Evolutionary conservation across 2,888 invertebrate genomes (phyloP).

Genomic region (Zaprionus lineosus): DNA sequence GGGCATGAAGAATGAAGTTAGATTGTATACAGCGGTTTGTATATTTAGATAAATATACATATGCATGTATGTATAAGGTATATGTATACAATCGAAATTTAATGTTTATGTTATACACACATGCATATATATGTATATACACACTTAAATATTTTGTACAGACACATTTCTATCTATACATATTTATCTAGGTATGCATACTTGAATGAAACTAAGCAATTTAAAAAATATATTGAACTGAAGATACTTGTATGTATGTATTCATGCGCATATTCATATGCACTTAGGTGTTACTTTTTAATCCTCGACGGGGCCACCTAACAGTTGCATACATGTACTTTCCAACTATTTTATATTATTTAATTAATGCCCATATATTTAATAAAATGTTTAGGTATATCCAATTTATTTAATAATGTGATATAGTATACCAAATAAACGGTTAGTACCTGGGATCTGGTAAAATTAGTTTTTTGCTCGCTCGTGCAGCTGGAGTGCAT

Average conservation of each 20-base stretch:
- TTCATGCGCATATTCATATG: not conserved
- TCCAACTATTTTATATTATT: too few species aligned
- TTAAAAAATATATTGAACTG: not conserved
- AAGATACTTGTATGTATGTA: not conserved
- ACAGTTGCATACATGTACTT: not conserved
- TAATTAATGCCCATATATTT: too few species aligned
- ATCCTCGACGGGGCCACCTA: slow-evolving; percentile 1
- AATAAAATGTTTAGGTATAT: too few species aligned
- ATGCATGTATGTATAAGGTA: not conserved
- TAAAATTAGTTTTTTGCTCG: slow-evolving; percentile 99
- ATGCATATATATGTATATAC: not conserved
- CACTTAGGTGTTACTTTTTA: slow-evolving; percentile 11
- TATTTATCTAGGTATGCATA: not conserved
- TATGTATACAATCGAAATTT: not conserved
- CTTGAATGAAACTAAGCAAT: not conserved
- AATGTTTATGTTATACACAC: slow-evolving; percentile 3
- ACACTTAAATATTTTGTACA: not conserved
- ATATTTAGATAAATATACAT: too few species aligned
- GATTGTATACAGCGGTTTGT: too few species aligned
- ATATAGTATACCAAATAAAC: too few species aligned
- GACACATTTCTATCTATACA: not conserved
- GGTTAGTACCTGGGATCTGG: slow-evolving; percentile 97
- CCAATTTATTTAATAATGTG: too few species aligned
- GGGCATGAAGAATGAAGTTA: too few species aligned
- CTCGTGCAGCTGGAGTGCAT: slow-evolving; percentile 99